These are phyloP conservation scores for Numenius phaeopus DNA, from an alignment of 2,797 vertebrate species.

Conservation along the genomic window DNA sequence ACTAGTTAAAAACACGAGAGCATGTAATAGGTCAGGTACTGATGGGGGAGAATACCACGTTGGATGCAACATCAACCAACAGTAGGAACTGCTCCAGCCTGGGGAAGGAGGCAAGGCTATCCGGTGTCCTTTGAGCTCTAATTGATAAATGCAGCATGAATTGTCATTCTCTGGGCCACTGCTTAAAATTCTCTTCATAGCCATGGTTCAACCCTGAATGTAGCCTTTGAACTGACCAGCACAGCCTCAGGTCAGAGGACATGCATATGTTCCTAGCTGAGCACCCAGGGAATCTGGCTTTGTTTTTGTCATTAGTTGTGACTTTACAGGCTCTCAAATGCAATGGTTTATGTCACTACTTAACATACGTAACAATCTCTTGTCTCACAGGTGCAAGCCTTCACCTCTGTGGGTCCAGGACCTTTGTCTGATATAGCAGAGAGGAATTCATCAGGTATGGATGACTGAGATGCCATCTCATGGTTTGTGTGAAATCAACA, in stretches of 20 bases:
- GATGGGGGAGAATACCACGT: not conserved
- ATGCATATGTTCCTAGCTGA: not conserved
- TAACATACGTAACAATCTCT: not conserved
- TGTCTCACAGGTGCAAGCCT: conserved; percentile 74
- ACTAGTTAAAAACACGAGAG: not conserved
- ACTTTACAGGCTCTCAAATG: not conserved
- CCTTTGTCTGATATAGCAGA: conserved; percentile 70
- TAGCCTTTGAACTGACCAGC: not conserved
- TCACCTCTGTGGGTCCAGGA: conserved; percentile 78
- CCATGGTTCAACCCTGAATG: not conserved
- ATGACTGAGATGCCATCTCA: not conserved
- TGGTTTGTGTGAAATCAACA: not conserved
- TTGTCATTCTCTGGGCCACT: not conserved
- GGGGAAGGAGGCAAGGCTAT: not conserved
- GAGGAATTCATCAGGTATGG: conserved; percentile 73
- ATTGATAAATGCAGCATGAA: not conserved
- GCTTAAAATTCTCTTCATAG: not conserved
- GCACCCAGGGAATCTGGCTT: not conserved
- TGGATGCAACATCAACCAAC: not conserved
- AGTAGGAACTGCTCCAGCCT: not conserved
- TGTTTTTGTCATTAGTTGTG: not conserved
- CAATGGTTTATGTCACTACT: not conserved
- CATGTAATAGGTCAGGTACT: no score
- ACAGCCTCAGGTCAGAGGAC: not conserved
- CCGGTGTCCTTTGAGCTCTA: not conserved